Base-by-base conservation (phyloP, 2,888 invertebrate species). In the Polietes domitor region DNA sequence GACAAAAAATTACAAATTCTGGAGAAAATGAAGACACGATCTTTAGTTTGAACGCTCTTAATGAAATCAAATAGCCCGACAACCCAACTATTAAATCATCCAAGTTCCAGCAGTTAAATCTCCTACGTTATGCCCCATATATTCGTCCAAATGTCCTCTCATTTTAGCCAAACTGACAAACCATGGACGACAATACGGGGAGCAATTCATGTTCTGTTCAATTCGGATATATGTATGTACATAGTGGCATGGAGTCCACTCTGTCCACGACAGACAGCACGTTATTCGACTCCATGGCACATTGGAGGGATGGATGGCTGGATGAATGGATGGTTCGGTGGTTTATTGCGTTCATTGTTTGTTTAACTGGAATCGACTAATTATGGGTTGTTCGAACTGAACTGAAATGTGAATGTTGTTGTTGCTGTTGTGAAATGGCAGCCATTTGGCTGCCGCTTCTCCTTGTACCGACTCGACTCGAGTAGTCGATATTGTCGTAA, bases 321-420 rank as follows among this genome's bases (percentile, higher is more conserved):
- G 37, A 12, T 37, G 17, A 24, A 37, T 68, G 12, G 28, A 9
- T 26, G 10, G 61, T n/a, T 61, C 3, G 12, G 24, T 55, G 61
- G 70, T 55, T 77, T 70, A 71, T 77, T 83, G 84, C 83, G 80
- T 75, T 85, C 83, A 72, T 85, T 86, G 85, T 87, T 86, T 85
- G 86, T 86, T 87, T 85, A 85, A 83, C 82, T 82, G 72, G 85
- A 85, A 86, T 86, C 86, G 85, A 86, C 87, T 87, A 87, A 87
- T 87, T 87, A 86, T 83, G 81, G 86, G 86, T 84, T 81, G 78
- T 84, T 84, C 43, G 21, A 10, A 37, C 5, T 21, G n/a, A n/a
- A n/a, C n/a, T n/a, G n/a, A n/a, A n/a, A n/a, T n/a, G n/a, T n/a
- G n/a, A n/a, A n/a, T n/a, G 68, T 21, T 21, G 21, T 21, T n/a